Conservation (phyloP, 1,140 invertebrate species). For the Nylanderia fulva region DNA sequence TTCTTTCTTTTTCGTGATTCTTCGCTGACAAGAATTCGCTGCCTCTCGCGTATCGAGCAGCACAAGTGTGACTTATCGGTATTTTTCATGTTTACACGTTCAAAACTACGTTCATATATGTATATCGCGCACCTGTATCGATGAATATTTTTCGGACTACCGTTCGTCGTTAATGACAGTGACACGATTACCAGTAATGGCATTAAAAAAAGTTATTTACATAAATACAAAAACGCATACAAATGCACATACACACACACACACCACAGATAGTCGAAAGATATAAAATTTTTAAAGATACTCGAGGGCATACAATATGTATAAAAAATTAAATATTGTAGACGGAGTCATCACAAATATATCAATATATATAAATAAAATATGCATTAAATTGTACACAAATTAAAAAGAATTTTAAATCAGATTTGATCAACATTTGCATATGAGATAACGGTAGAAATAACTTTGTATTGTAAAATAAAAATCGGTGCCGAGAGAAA, state of each 20-base stretch:
- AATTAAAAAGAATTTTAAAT: neutral
- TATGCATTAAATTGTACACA: neutral
- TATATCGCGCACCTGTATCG: conserved; percentile 29
- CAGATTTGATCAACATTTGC: neutral
- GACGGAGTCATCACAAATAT: neutral
- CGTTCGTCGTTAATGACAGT: neutral
- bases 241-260: neutral
- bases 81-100: conserved; percentile 37
- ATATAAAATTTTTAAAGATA: neutral
- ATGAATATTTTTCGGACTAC: conserved; percentile 28
- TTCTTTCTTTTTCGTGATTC: neutral
- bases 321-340: conserved; percentile 9
- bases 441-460: neutral
- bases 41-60: neutral
- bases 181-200: neutral
- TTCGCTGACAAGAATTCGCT: conserved; percentile 9
- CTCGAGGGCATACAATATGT: neutral
- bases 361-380: neutral
- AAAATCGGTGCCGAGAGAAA: neutral
- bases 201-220: conserved; percentile 2
- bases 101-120: conserved; percentile 15
- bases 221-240: neutral
- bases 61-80: conserved; percentile 51
- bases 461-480: neutral
- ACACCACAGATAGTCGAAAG: neutral